A percentile compares a stretch with the other conserved stretches of the same genome.
Conservation (phyloP, 2,888 invertebrate species). For the Limnephilus rhombicus region DNA sequence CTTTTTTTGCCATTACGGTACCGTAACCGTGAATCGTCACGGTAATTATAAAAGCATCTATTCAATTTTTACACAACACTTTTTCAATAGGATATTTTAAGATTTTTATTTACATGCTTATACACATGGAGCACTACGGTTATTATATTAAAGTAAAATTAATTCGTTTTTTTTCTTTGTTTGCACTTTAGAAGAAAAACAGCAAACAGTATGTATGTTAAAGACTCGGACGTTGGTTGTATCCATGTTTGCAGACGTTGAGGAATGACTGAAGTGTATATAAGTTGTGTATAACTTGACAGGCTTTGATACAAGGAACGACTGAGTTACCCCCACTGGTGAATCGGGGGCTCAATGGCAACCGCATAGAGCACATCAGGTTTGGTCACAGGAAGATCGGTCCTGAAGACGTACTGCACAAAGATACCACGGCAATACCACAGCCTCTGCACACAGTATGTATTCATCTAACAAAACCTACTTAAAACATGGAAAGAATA, state of each 20-base stretch:
- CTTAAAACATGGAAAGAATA: constrained; percentile 21
- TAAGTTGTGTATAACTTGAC: constrained; percentile 61
- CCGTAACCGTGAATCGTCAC: too few species aligned
- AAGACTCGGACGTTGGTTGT: not conserved
- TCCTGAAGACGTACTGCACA: constrained; percentile 64
- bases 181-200: not conserved
- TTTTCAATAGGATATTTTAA: not conserved
- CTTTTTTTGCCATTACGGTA: too few species aligned
- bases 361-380: constrained; percentile 63
- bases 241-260: not conserved
- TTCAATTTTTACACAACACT: not conserved
- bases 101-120: not conserved
- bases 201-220: not conserved
- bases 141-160: not conserved
- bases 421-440: constrained; percentile 63
- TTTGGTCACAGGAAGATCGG: constrained; percentile 65
- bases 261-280: constrained; percentile 29
- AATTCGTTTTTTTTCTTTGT: not conserved
- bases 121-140: not conserved
- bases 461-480: constrained; percentile 46
- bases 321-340: constrained; percentile 63
- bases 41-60: too few species aligned
- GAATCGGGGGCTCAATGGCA: constrained; percentile 63
- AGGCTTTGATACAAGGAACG: constrained; percentile 63
- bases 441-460: constrained; percentile 65